Percentiles rank a stretch among this genome's conserved stretches.
Conservation (phyloP, 2,888 invertebrate genomes). For the Esperia sulphurella region DNA sequence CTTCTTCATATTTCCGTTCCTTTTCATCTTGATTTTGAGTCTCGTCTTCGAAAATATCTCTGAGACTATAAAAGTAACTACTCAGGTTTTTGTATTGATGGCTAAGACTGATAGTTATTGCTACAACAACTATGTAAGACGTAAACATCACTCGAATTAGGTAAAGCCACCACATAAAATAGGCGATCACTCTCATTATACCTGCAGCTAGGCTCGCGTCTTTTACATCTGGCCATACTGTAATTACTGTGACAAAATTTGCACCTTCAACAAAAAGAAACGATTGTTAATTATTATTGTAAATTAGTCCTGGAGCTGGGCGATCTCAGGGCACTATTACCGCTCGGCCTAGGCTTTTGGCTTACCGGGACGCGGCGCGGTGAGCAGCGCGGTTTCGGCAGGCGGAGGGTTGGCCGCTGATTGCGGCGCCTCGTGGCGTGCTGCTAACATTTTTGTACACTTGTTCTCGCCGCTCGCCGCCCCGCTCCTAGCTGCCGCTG, state of each 20-base stretch:
- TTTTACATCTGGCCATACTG: conserved; percentile 40
- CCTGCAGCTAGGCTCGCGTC: conserved; percentile 26
- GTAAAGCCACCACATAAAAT: conserved; percentile 39
- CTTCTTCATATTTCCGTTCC: conserved; percentile 36
- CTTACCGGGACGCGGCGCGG: too few relatives aligned
- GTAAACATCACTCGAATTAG: conserved; percentile 24
- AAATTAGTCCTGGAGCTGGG: too few relatives aligned
- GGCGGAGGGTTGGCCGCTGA: too few relatives aligned
- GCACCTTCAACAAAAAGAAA: conserved; percentile 7
- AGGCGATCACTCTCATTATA: conserved; percentile 23
- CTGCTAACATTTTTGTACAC: too few relatives aligned
- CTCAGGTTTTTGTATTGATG: conserved; percentile 32
- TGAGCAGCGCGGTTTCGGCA: too few relatives aligned
- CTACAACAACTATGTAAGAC: conserved; percentile 30
- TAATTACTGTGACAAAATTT: conserved; percentile 37
- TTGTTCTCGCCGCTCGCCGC: too few relatives aligned
- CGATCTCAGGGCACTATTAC: too few relatives aligned
- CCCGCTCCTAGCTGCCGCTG: too few relatives aligned
- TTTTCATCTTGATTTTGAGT: conserved; percentile 29
- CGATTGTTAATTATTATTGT: too few relatives aligned
- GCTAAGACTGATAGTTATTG: conserved; percentile 24
- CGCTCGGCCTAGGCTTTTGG: too few relatives aligned
- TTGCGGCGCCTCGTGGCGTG: too few relatives aligned
- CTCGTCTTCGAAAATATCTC: conserved; percentile 23
- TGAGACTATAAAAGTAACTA: conserved; percentile 30